phyloP scores from a whole-genome alignment of 2,113 vertebrate species.

The Tympanuchus pallidicinctus region DNA sequence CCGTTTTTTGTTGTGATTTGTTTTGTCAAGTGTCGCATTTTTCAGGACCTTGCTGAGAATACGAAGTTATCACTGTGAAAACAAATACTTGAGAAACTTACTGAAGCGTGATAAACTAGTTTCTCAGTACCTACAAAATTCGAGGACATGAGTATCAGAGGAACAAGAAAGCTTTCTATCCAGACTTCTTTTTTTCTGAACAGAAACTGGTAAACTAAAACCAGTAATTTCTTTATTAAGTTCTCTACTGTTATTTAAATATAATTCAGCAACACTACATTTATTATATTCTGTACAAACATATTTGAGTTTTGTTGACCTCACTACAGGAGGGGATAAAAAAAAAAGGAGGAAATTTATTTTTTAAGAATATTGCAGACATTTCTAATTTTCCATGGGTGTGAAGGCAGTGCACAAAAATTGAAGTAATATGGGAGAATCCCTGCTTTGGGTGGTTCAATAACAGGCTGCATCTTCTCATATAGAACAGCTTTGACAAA shows the following conservation, averaged over 20 bases:
- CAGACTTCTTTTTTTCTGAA: slow-evolving; percentile 1
- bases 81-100: slow-evolving; percentile 59
- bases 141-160: slow-evolving; percentile 5
- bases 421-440: neutral
- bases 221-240: neutral
- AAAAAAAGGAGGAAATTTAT: neutral
- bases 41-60: slow-evolving; percentile 33
- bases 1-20: slow-evolving; percentile 9
- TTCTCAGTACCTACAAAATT: slow-evolving; percentile 54
- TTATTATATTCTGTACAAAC: neutral
- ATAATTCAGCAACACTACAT: neutral
- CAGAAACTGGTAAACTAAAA: slow-evolving; percentile 14
- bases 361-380: neutral
- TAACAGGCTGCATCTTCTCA: neutral
- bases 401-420: neutral
- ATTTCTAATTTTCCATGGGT: neutral
- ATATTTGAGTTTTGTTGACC: neutral
- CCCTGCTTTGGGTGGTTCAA: neutral
- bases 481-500: neutral
- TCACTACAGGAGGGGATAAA: neutral
- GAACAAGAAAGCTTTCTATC: neutral
- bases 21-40: slow-evolving; percentile 47
- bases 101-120: slow-evolving; percentile 41
- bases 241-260: neutral
- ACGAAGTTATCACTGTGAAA: slow-evolving; percentile 58